A percentile compares a stretch with the other conserved stretches of the same genome.
phyloP scores from a whole-genome alignment of 2,797 vertebrate species.

The Pipistrellus nathusii region DNA sequence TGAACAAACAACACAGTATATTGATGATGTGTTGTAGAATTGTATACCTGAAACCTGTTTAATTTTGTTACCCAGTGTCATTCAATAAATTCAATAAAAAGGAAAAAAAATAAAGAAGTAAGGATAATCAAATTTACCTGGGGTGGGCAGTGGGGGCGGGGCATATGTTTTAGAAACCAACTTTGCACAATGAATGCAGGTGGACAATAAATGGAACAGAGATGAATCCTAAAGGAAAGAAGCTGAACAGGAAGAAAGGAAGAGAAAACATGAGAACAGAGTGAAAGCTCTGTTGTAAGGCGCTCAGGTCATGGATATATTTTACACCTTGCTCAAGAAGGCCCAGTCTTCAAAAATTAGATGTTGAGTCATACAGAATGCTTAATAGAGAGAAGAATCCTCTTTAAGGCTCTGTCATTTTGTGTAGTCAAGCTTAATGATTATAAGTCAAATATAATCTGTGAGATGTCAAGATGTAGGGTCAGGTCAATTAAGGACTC shows the following conservation, averaged over 20 bases:
- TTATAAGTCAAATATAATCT: background rate
- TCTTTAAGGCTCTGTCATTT: conserved; percentile 14
- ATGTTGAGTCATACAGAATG: background rate
- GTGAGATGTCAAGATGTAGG: conserved; percentile 1
- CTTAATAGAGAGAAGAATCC: background rate
- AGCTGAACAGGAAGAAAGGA: background rate
- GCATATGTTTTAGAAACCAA: background rate
- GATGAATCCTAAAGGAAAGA: background rate
- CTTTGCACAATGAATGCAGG: background rate
- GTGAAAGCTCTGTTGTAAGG: background rate
- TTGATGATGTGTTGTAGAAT: background rate
- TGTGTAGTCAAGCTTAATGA: background rate
- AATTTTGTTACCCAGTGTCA: background rate
- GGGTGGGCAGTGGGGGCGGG: background rate
- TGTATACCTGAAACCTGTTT: background rate
- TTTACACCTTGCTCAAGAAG: background rate
- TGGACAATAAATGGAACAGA: background rate
- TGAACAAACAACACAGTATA: background rate
- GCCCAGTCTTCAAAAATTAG: background rate
- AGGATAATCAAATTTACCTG: background rate
- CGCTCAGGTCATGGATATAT: background rate
- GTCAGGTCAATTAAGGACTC: background rate
- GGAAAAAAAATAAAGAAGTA: background rate
- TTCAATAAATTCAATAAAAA: background rate
- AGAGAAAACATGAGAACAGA: background rate